Conservation (phyloP, 1,140 invertebrate genomes). For the Spodoptera litura region DNA sequence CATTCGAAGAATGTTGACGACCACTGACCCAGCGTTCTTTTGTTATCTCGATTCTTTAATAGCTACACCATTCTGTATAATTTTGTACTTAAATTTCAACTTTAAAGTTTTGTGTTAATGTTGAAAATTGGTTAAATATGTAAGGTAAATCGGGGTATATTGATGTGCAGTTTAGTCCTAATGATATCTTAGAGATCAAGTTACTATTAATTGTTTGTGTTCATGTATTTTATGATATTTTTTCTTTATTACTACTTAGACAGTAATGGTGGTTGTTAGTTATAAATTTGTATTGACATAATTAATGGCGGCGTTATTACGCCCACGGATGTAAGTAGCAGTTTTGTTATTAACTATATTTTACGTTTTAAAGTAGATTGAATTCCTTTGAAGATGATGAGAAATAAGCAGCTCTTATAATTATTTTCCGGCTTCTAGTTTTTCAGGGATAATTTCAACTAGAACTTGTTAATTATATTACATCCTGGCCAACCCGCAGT, state of each 20-base stretch:
- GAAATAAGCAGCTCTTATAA: too few relatives aligned
- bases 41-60: constrained; percentile 42
- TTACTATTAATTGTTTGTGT: constrained; percentile 43
- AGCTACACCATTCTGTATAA: constrained; percentile 19
- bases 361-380: neutral
- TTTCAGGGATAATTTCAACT: neutral
- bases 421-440: neutral
- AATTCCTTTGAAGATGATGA: neutral
- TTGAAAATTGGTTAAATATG: too few relatives aligned
- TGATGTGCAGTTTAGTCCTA: neutral
- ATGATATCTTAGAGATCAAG: constrained; percentile 37
- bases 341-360: neutral
- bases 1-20: constrained; percentile 57
- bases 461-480: too few relatives aligned
- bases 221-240: constrained; percentile 42
- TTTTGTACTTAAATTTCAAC: too few relatives aligned
- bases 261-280: constrained; percentile 7
- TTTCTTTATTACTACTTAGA: constrained; percentile 18
- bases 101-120: too few relatives aligned
- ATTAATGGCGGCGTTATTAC: too few relatives aligned
- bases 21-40: constrained; percentile 36
- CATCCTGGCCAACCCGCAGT: too few relatives aligned
- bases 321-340: constrained; percentile 3
- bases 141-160: too few relatives aligned
- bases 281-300: constrained; percentile 15